Base-by-base conservation (phyloP, 2,888 invertebrate genomes). In the Allygus modestus region DNA sequence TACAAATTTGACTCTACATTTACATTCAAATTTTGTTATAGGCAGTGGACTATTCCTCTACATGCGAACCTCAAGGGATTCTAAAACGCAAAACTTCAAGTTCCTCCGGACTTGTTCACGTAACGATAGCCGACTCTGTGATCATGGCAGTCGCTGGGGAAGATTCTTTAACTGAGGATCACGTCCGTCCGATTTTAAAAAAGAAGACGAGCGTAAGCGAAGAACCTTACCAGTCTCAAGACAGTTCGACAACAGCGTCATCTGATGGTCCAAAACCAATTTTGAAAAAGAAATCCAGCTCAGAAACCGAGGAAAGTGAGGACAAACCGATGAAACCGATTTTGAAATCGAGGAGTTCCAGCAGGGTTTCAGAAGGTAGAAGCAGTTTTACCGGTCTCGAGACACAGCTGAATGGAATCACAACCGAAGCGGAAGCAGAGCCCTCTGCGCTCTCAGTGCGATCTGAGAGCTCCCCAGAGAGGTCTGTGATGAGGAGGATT, bases 261-360 rank as follows among this genome's bases (percentile, higher is more conserved):
- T 61, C 82, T 46, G 87, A 87, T 15, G 89, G 88, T 87, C 91
- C 92, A 0, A 90, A 91, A 90, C 97, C 97, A 2, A 97, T 97
- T 88, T 90, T 97, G 54, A 97, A 97, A 91, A 97, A 97, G 91
- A 97, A 97, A 90, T 95, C 95, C 0, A 94, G 85, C 41, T 85
- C 85, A 0, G 88, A 88, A 69, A 90, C 90, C 83, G 91, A 91
- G 83, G 89, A 89, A 31, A 85, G 85, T 88, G 94, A 94, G 75
- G 96, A 95, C 87, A 95, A 95, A 87, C 94, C 94, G 0, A 94
- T 93, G 88, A 94, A 93, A 89, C 96, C 97, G 41, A 97, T 97
- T 88, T 91, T 97, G 65, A 97, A 97, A 90, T 93, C 93, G 73
- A 93, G 94, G 94, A 88, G 94, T 93, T 88, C 94, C 94, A 54